Evolutionary conservation across 2,888 invertebrate genomes (phyloP), one percentile per base, ranked within the genome.

Genomic region (Agapostemon virescens): DNA sequence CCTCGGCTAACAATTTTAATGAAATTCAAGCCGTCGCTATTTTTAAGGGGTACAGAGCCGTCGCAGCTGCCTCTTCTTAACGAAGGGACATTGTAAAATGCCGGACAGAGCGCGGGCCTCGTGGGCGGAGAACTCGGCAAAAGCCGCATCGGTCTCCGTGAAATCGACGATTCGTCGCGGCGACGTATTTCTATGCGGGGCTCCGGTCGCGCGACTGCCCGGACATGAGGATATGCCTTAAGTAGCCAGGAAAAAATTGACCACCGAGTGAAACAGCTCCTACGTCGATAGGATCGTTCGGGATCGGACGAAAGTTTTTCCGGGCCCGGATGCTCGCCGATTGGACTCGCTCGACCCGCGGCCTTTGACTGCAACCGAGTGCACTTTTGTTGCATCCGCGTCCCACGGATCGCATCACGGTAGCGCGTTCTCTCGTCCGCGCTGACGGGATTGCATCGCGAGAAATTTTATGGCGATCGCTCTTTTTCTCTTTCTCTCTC

Each of bases 131-230:
- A 88, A 90, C 84, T 84, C 89, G 86, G 91, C 92, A 91, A 92
- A 92, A 91, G 92, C 91, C 91, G 90, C 91, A 90, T 91, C 92
- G 91, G 90, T 90, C 90, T 84, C 89, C 92, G 91, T 92, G 92
- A 92, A 92, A 92, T 92, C 90, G 90, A 83, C 88, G 89, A 92
- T 92, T 92, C 92, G 92, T 88, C 87, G 89, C 91, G 90, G 81
- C 87, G 88, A 91, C 89, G 89, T 89, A 89, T 88, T 89, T 92
- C 90, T 89, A 91, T 90, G 87, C 82, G 42, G 83, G 82, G 78
- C 87, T 85, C 82, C 77, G 86, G 87, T 89, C 89, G 89, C 90
- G 90, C 89, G 91, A 89, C 90, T 87, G 81, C 84, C 84, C 85
- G 81, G 84, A 86, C 87, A 84, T 77, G 84, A 81, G 87, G 86